Conservation (phyloP, 1,140 invertebrate species). For the Centruroides sculpturatus region DNA sequence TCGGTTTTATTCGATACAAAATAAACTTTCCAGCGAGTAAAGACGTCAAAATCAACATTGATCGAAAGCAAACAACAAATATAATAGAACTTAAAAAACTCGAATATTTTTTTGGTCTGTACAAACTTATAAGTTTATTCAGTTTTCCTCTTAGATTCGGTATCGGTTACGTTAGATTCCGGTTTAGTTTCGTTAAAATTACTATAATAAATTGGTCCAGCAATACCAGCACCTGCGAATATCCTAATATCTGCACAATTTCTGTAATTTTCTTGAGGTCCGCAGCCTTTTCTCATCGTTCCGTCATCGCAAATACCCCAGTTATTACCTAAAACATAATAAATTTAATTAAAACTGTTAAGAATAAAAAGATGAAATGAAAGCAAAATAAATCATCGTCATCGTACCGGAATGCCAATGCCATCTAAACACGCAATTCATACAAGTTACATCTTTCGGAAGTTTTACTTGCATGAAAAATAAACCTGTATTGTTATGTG, state of each 20-base stretch:
- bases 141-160: too few species aligned
- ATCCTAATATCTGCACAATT: conserved; percentile 50
- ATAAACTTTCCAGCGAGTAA: too few species aligned
- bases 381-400: background rate
- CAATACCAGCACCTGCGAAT: background rate
- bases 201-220: background rate
- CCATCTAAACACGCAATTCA: conserved; percentile 28
- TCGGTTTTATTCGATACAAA: too few species aligned
- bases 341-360: background rate
- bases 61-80: too few species aligned
- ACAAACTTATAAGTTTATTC: too few species aligned
- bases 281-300: conserved; percentile 35
- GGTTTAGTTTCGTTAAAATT: too few species aligned
- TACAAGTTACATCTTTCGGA: conserved; percentile 22
- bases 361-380: background rate
- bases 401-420: conserved; percentile 27
- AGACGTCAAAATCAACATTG: too few species aligned
- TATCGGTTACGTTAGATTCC: too few species aligned
- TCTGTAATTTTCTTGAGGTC: conserved; percentile 46
- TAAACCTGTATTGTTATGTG: conserved; percentile 9
- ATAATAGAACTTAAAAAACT: too few species aligned
- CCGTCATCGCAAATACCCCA: conserved; percentile 15
- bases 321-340: conserved; percentile 11
- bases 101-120: too few species aligned
- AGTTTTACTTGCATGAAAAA: conserved; percentile 19